A percentile compares a stretch with the other conserved stretches of the same genome.
phyloP scores from a whole-genome alignment of 2,113 vertebrate species.

The Elgaria multicarinata region DNA sequence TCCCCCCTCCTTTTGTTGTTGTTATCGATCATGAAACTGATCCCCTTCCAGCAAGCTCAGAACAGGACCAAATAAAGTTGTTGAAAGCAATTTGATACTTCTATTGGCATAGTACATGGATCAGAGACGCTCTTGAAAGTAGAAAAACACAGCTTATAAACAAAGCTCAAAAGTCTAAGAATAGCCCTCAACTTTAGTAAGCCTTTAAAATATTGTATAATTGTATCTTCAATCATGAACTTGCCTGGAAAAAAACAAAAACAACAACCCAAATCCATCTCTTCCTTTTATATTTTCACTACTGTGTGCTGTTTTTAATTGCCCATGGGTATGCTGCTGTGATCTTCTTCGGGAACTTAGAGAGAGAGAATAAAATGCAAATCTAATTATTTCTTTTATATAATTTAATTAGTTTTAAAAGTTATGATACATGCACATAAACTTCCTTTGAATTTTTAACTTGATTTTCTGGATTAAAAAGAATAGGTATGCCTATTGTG shows the following conservation, averaged over 20 bases:
- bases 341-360: slow-evolving; percentile 80
- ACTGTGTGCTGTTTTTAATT: slow-evolving; percentile 78
- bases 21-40: slow-evolving; percentile 85
- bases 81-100: slow-evolving; percentile 81
- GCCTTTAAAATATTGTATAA: slow-evolving; percentile 84
- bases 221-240: slow-evolving; percentile 81
- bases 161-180: slow-evolving; percentile 81
- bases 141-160: slow-evolving; percentile 73
- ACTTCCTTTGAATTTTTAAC: slow-evolving; percentile 72
- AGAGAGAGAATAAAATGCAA: slow-evolving; percentile 83
- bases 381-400: slow-evolving; percentile 86
- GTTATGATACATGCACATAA: slow-evolving; percentile 75
- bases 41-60: slow-evolving; percentile 80
- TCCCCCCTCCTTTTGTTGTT: slow-evolving; percentile 48
- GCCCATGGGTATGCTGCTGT: slow-evolving; percentile 77
- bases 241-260: slow-evolving; percentile 66
- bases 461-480: slow-evolving; percentile 75
- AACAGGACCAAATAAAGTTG: slow-evolving; percentile 81
- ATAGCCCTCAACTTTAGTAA: slow-evolving; percentile 83
- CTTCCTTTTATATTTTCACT: slow-evolving; percentile 73
- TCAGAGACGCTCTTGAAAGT: slow-evolving; percentile 76
- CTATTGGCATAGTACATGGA: slow-evolving; percentile 72
- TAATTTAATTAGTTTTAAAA: slow-evolving; percentile 83
- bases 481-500: slow-evolving; percentile 76
- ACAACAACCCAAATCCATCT: slow-evolving; percentile 51